Base-by-base conservation (phyloP, 2,888 invertebrate species). In the Seira musarum region DNA sequence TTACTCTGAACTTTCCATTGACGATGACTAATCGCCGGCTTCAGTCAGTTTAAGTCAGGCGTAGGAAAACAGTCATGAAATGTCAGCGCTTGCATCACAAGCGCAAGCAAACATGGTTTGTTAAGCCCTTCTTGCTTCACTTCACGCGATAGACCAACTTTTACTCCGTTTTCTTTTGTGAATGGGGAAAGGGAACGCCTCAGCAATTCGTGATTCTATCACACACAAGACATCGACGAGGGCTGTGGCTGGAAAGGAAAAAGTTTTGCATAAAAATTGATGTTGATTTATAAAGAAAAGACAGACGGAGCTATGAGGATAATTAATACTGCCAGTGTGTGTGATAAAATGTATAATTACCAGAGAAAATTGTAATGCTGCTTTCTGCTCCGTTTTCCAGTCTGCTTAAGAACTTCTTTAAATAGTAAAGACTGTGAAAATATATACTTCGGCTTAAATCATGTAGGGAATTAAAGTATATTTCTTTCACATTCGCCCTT, bases 1-100 rank as follows among this genome's bases (percentile, higher is more conserved):
- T 65, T 65, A 70, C 13, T 17, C 15, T 57, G 57, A 57, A 57
- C 8, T 57, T 57, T 57, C 57, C 76, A 60, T 60, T 64, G 77
- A 77, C 77, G 30, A 64, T 53, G 70, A 77, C 70, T 70, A 77
- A 77, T 77, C 65, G 77, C 65, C n/a, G 25, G 57, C 40, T 65
- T 35, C 30, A 63, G 70, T 35, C 6, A 30, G 61, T 49, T 60
- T 40, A 70, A 70, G 60, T 30, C 24, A 70, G 61, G 19, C 61
- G 17, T 1, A 17, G 65, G 17, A 10, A 65, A 65, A 17, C 1
- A 67, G 49, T 8, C 19, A 30, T 66, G 66, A 66, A 17, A 66
- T 40, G 66, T 22, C 49, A 49, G 10, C 17, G 17, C n/a, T n/a
- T n/a, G n/a, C n/a, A n/a, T n/a, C n/a, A n/a, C n/a, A n/a, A n/a